Percentiles rank a stretch among this genome's conserved stretches.
These are phyloP conservation scores for Bombus balteatus DNA, from an alignment of 1,140 invertebrate species.

Conservation along the genomic window DNA sequence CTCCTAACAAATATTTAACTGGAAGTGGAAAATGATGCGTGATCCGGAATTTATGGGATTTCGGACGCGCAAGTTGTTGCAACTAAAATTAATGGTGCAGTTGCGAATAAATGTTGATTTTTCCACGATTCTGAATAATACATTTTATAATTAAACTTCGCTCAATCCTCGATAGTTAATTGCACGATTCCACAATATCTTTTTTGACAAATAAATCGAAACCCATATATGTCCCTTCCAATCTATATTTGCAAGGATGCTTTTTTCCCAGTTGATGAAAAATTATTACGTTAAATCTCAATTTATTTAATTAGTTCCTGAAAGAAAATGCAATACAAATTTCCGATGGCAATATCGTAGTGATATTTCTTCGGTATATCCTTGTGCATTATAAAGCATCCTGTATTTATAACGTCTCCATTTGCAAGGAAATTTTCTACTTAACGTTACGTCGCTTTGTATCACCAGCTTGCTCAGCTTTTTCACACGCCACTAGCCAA, in stretches of 20 bases:
- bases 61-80: not conserved
- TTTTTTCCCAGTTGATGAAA: no score
- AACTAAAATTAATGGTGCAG: conserved; percentile 3
- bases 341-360: not conserved
- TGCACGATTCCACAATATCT: not conserved
- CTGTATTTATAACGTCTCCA: not conserved
- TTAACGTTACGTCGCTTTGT: no score
- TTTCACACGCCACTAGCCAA: not conserved
- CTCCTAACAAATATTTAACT: conserved; percentile 24
- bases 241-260: not conserved
- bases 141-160: conserved; percentile 22
- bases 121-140: not conserved
- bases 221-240: no score
- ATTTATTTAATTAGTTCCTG: not conserved
- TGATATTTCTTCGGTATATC: not conserved
- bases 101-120: conserved; percentile 10
- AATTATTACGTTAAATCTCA: not conserved
- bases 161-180: not conserved
- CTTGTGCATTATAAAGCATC: not conserved
- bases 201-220: not conserved
- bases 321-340: no score
- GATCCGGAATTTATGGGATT: conserved; percentile 9
- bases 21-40: conserved; percentile 23
- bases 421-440: not conserved
- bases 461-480: not conserved